Evolutionary conservation across 1,140 invertebrate genomes (phyloP).

Genomic region (Eupristina koningsbergeri): DNA sequence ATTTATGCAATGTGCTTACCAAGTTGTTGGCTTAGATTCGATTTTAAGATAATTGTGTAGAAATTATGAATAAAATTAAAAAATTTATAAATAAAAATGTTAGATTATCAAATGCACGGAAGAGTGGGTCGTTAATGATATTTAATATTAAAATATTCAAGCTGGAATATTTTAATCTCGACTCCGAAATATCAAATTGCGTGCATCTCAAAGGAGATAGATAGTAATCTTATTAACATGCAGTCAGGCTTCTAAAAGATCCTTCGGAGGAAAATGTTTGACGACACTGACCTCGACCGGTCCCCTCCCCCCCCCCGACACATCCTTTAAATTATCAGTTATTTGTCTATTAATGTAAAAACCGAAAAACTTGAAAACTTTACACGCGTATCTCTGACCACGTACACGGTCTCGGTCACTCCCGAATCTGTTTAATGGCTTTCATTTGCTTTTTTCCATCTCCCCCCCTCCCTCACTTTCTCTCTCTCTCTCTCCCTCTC

Average conservation of each 20-base stretch:
- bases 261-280: background rate
- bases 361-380: background rate
- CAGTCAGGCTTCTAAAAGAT: background rate
- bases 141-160: background rate
- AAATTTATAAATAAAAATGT: background rate
- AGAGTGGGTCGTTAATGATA: too few relatives aligned
- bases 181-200: background rate
- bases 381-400: background rate
- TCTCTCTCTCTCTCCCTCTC: slow-evolving; percentile 10
- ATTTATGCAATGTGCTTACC: background rate
- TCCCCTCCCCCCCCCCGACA: too few relatives aligned
- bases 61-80: background rate
- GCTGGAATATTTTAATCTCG: background rate
- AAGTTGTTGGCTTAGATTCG: too few relatives aligned
- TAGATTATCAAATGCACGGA: background rate
- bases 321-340: background rate
- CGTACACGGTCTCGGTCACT: background rate
- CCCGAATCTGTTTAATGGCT: slow-evolving; percentile 5
- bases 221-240: background rate
- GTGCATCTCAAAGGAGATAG: background rate
- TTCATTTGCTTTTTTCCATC: background rate
- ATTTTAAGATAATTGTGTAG: too few relatives aligned
- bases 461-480: background rate
- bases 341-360: slow-evolving; percentile 5
- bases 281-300: background rate